Conservation (phyloP, 2,888 invertebrate genomes). For the Trichogramma evanescens region DNA sequence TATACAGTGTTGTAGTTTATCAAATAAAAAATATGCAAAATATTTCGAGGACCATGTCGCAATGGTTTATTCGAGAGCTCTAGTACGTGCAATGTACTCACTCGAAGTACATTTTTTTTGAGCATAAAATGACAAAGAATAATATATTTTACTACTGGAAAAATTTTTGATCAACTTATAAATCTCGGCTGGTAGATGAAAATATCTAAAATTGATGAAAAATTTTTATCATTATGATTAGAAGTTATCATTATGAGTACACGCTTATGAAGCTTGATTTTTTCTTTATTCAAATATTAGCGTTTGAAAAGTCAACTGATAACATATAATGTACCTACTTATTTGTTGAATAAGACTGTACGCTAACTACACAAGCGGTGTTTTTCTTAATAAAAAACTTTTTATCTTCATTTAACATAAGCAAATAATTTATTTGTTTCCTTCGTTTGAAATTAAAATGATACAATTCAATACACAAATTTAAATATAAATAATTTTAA, state of each 20-base stretch:
- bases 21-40: not conserved
- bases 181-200: too few species aligned
- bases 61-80: conserved; percentile 21
- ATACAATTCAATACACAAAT: too few species aligned
- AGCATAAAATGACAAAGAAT: conserved; percentile 35
- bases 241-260: conserved; percentile 1
- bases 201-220: too few species aligned
- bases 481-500: too few species aligned
- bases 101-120: conserved; percentile 25
- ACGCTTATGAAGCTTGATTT: too few species aligned
- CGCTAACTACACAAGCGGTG: conserved; percentile 18
- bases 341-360: conserved; percentile 26
- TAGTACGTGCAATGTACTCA: conserved; percentile 21
- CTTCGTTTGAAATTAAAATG: too few species aligned
- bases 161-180: conserved; percentile 3
- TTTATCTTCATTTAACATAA: too few species aligned
- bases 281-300: not conserved
- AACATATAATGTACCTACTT: conserved; percentile 21
- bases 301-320: not conserved
- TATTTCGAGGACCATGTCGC: not conserved
- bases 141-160: conserved; percentile 43
- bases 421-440: too few species aligned
- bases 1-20: too few species aligned
- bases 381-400: conserved; percentile 23
- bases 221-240: conserved; percentile 18